A percentile compares a stretch with the other conserved stretches of the same genome.
Conservation (phyloP, 2,888 invertebrate species). For the Glaucopsyche alexis region DNA sequence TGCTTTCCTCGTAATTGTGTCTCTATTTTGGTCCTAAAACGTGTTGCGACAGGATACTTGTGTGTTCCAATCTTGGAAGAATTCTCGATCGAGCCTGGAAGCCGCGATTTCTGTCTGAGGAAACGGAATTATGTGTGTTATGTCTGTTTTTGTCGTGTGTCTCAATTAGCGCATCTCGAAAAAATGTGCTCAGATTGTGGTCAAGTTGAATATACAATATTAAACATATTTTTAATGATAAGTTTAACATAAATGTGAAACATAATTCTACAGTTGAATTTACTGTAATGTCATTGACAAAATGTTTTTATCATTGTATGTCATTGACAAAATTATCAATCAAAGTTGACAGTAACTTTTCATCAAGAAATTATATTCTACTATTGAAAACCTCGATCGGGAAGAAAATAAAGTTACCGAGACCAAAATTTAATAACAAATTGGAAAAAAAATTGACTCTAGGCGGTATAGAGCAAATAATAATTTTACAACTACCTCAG, state of each 20-base stretch:
- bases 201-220: background rate
- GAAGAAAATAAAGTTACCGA: constrained; percentile 44
- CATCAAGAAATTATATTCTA: constrained; percentile 15
- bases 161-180: constrained; percentile 22
- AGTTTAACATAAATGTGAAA: too few relatives aligned
- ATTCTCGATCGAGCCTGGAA: background rate
- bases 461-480: too few relatives aligned
- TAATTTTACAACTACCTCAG: too few relatives aligned
- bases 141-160: constrained; percentile 14
- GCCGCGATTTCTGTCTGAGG: constrained; percentile 10
- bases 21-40: constrained; percentile 35
- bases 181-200: background rate
- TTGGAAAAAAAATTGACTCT: too few relatives aligned
- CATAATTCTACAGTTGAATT: too few relatives aligned
- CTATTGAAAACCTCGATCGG: constrained; percentile 37
- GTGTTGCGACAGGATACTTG: constrained; percentile 31
- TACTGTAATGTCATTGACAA: too few relatives aligned
- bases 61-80: constrained; percentile 34
- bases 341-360: too few relatives aligned
- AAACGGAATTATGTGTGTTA: constrained; percentile 24
- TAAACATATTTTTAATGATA: too few relatives aligned
- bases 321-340: too few relatives aligned
- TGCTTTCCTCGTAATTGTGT: constrained; percentile 50
- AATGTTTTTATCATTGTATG: too few relatives aligned
- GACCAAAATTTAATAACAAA: too few relatives aligned